Evolutionary conservation across 2,797 vertebrate genomes (phyloP).

Genomic region (Borostomias antarcticus): DNA sequence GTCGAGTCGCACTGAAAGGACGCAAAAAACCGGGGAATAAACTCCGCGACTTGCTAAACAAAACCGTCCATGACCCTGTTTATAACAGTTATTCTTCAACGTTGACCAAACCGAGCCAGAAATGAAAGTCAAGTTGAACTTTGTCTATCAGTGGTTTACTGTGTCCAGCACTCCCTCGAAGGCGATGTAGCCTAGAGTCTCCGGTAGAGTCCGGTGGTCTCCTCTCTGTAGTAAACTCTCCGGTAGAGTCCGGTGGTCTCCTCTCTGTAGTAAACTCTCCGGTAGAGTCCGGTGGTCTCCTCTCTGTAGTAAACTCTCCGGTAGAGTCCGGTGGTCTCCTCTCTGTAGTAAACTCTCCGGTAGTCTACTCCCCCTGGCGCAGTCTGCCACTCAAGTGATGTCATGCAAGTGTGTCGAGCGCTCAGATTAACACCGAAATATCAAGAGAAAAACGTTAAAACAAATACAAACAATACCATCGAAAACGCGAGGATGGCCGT

Average conservation of each 20-base stretch:
- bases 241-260: too few relatives aligned
- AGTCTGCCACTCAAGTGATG: slow-evolving; percentile 71
- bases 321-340: slow-evolving; percentile 46
- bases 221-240: slow-evolving; percentile 62
- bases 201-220: too few relatives aligned
- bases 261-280: slow-evolving; percentile 61
- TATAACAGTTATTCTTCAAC: slow-evolving; percentile 18
- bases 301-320: slow-evolving; percentile 59
- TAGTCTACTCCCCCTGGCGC: slow-evolving; percentile 36
- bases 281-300: too few relatives aligned
- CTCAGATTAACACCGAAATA: not conserved
- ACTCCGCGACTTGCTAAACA: slow-evolving; percentile 23
- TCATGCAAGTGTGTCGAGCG: slow-evolving; percentile 44
- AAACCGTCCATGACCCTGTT: slow-evolving; percentile 38
- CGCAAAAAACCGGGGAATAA: slow-evolving; percentile 29
- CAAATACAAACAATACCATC: not conserved
- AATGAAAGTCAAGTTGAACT: slow-evolving; percentile 6
- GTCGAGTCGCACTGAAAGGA: slow-evolving; percentile 53
- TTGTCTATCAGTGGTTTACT: slow-evolving; percentile 6
- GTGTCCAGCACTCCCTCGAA: slow-evolving; percentile 63
- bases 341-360: slow-evolving; percentile 54
- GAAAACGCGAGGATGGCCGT: too few relatives aligned
- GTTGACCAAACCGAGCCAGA: slow-evolving; percentile 4
- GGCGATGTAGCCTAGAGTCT: too few relatives aligned
- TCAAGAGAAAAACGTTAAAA: not conserved